A percentile compares a stretch with the other conserved stretches of the same genome.
Conservation (phyloP, 2,113 vertebrate genomes). For the Psittacara wagleri region DNA sequence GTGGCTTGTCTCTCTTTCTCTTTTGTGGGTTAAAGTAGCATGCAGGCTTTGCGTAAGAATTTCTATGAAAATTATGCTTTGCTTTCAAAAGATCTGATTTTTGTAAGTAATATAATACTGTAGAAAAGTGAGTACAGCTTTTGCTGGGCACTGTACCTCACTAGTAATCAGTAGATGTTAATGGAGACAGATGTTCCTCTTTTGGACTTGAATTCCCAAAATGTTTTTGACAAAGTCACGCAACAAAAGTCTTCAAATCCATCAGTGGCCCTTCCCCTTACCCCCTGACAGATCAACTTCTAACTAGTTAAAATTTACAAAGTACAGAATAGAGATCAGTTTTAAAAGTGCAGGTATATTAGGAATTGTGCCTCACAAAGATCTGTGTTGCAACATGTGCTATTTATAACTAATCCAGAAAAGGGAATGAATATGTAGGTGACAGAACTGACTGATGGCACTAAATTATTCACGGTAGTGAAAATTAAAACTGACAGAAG, state of each 20-base stretch:
- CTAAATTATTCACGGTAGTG: neutral
- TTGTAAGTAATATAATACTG: neutral
- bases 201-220: neutral
- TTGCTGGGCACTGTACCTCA: neutral
- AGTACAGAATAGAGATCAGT: neutral
- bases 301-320: neutral
- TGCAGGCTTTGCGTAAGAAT: neutral
- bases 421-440: neutral
- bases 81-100: neutral
- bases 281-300: neutral
- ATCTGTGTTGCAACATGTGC: neutral
- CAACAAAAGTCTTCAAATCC: neutral
- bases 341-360: neutral
- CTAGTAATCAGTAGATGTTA: neutral
- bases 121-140: neutral
- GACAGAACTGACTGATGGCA: neutral
- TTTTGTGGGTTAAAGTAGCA: neutral
- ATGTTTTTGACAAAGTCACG: neutral
- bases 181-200: neutral
- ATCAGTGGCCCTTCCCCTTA: neutral
- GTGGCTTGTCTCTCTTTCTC: neutral
- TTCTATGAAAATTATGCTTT: neutral
- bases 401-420: neutral
- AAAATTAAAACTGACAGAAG: conserved; percentile 4
- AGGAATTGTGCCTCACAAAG: neutral